These are phyloP conservation scores for Triplophysa siluroides DNA, from an alignment of 2,113 vertebrate species.

Conservation along the genomic window DNA sequence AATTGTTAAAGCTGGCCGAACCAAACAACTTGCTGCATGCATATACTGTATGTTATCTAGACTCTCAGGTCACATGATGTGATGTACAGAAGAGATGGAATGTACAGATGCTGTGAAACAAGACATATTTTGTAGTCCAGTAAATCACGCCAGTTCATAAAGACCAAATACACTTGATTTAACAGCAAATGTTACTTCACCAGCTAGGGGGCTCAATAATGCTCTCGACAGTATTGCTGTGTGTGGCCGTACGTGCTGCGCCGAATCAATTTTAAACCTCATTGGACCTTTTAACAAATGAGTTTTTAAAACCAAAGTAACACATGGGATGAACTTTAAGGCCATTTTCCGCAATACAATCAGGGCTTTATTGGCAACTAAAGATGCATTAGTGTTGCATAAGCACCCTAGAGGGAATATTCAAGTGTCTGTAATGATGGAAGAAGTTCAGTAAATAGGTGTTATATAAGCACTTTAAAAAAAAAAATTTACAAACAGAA, in stretches of 20 bases:
- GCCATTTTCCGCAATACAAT: background rate
- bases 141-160: background rate
- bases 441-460: background rate
- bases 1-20: background rate
- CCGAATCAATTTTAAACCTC: background rate
- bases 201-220: background rate
- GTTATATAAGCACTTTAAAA: background rate
- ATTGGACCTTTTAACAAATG: background rate
- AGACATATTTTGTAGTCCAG: background rate
- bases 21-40: background rate
- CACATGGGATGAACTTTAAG: background rate
- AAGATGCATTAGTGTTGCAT: background rate
- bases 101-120: background rate
- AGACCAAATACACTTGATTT: background rate
- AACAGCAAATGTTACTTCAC: background rate
- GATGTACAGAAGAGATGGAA: background rate
- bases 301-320: background rate
- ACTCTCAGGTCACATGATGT: background rate
- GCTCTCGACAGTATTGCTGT: background rate
- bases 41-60: background rate
- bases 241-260: background rate
- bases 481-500: background rate
- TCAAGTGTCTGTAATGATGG: background rate
- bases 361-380: background rate
- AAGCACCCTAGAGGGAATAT: slow-evolving; percentile 18